Evolutionary conservation across 2,797 vertebrate species (phyloP).

Genomic region (Oreochromis grahami): DNA sequence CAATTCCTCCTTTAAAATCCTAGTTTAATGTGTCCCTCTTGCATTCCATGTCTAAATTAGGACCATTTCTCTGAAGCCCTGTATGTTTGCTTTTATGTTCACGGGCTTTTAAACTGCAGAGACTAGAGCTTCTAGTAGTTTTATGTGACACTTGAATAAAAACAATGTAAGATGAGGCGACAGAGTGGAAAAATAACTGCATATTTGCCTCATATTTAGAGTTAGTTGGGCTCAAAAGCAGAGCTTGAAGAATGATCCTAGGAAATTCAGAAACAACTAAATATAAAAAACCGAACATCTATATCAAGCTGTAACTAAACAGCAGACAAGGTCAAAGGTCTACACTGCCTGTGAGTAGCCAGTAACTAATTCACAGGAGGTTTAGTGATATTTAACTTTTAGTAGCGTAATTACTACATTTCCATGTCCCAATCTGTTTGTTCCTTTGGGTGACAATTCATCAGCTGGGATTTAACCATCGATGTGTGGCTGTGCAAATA

Average conservation of each 20-base stretch:
- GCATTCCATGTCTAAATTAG: background rate
- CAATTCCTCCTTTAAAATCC: background rate
- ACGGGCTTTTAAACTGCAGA: background rate
- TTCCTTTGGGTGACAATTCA: conserved; percentile 7
- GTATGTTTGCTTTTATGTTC: background rate
- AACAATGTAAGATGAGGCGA: background rate
- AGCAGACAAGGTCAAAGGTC: background rate
- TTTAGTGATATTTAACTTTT: background rate
- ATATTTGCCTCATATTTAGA: background rate
- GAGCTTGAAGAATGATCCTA: background rate
- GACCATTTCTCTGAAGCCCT: background rate
- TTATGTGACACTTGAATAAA: background rate
- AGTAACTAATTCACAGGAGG: background rate
- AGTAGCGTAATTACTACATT: background rate
- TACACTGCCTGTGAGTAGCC: background rate
- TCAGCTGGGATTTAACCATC: conserved; percentile 19
- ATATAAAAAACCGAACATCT: background rate
- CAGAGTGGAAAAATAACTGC: background rate
- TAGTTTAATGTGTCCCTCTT: background rate
- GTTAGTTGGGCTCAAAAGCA: background rate
- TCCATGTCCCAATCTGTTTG: background rate
- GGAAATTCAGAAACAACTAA: background rate
- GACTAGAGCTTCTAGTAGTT: background rate
- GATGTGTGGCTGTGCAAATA: background rate
- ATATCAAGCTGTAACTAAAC: background rate